Evolutionary conservation across 2,888 invertebrate genomes (phyloP).

Genomic region (Ceramica pisi): DNA sequence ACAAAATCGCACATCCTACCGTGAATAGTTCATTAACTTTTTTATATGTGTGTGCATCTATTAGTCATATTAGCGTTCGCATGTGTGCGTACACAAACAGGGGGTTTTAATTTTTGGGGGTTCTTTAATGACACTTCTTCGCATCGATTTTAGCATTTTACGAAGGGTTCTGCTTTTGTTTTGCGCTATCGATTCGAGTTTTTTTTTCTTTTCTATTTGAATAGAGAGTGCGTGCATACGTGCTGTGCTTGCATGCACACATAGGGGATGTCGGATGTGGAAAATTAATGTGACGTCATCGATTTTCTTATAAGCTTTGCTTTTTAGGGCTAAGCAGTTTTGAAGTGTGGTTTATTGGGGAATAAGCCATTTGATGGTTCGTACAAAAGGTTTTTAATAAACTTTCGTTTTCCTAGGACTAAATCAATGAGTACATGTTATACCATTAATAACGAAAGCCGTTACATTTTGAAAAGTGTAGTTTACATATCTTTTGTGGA

Average conservation of each 20-base stretch:
- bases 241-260: slow-evolving; percentile 72
- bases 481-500: too few relatives aligned
- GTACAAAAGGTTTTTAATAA: background rate
- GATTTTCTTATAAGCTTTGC: slow-evolving; percentile 46
- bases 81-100: slow-evolving; percentile 79
- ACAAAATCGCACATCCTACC: slow-evolving; percentile 68
- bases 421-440: too few relatives aligned
- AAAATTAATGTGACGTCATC: slow-evolving; percentile 70
- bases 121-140: slow-evolving; percentile 91
- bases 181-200: slow-evolving; percentile 84
- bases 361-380: background rate
- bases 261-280: slow-evolving; percentile 65
- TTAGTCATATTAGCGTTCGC: slow-evolving; percentile 71
- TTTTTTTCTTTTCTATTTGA: slow-evolving; percentile 75
- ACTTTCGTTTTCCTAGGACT: background rate
- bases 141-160: slow-evolving; percentile 88
- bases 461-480: too few relatives aligned
- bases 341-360: slow-evolving; percentile 33
- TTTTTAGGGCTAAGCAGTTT: slow-evolving; percentile 18
- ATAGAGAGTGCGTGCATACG: slow-evolving; percentile 79
- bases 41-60: slow-evolving; percentile 75
- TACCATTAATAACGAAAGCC: too few relatives aligned
- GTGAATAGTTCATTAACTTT: slow-evolving; percentile 70
- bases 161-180: slow-evolving; percentile 89
- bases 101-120: slow-evolving; percentile 90